Conservation (phyloP, 1,140 invertebrate species). For the Scaptomyza graminum region DNA sequence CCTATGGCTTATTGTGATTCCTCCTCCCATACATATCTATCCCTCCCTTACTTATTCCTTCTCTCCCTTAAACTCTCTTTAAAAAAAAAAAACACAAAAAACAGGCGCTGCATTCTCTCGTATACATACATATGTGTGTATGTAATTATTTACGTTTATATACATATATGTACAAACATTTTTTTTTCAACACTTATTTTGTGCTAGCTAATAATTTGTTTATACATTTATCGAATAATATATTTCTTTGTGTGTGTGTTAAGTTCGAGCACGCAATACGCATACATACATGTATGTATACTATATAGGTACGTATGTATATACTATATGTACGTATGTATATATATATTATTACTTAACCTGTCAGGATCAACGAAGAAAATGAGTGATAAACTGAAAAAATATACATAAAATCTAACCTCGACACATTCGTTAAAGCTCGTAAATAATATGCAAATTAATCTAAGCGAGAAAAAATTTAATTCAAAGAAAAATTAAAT, state of each 20-base stretch:
- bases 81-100: neutral
- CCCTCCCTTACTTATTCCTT: neutral
- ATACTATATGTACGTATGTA: slow-evolving; percentile 10
- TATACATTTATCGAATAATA: slow-evolving; percentile 33
- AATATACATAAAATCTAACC: slow-evolving; percentile 32
- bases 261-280: slow-evolving; percentile 32
- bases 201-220: slow-evolving; percentile 63
- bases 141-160: slow-evolving; percentile 4
- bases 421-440: slow-evolving; percentile 33
- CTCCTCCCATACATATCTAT: slow-evolving; percentile 58
- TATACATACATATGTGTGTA: neutral
- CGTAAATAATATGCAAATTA: slow-evolving; percentile 21
- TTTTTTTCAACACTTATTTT: slow-evolving; percentile 56
- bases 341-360: slow-evolving; percentile 60
- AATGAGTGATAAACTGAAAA: slow-evolving; percentile 76
- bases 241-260: slow-evolving; percentile 23
- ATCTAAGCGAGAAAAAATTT: slow-evolving; percentile 19
- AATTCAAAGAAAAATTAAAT: slow-evolving; percentile 23
- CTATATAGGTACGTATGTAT: slow-evolving; percentile 30
- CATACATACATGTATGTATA: slow-evolving; percentile 33
- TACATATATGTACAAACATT: slow-evolving; percentile 20
- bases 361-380: slow-evolving; percentile 83
- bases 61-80: neutral
- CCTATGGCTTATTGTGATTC: slow-evolving; percentile 32
- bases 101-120: slow-evolving; percentile 33